phyloP scores from a whole-genome alignment of 2,797 vertebrate species.

The Rhyacichthys aspro region DNA sequence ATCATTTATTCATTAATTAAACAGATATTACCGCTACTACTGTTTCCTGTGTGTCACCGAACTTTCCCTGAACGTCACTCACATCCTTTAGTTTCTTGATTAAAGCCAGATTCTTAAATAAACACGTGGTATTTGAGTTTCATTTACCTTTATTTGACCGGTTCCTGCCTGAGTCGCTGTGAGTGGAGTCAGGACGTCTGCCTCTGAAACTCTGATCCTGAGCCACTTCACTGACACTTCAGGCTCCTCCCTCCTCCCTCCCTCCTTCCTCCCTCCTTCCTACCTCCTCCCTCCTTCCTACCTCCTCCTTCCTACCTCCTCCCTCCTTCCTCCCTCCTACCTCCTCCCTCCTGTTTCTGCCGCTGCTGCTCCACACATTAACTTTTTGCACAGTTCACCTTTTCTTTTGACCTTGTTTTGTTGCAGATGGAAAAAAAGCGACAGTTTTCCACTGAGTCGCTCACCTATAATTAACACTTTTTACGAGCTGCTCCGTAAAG shows the following conservation, averaged over 20 bases:
- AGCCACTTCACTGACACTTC: too few species aligned
- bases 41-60: too few species aligned
- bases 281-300: not conserved
- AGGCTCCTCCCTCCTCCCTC: not conserved
- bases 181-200: slow-evolving; percentile 65
- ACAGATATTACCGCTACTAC: too few species aligned
- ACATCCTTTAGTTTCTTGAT: too few species aligned
- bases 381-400: slow-evolving; percentile 51
- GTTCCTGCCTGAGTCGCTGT: slow-evolving; percentile 37
- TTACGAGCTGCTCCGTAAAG: too few species aligned
- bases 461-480: not conserved
- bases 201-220: slow-evolving; percentile 6
- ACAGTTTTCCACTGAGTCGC: not conserved
- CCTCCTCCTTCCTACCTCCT: not conserved
- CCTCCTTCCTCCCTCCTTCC: not conserved
- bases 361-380: slow-evolving; percentile 71
- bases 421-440: too few species aligned
- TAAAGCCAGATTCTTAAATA: too few species aligned
- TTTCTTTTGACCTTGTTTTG: slow-evolving; percentile 32
- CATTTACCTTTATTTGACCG: slow-evolving; percentile 56
- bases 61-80: too few species aligned
- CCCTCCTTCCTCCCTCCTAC: not conserved
- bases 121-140: too few species aligned
- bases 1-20: too few species aligned
- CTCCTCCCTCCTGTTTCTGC: not conserved